A percentile compares a stretch with the other conserved stretches of the same genome.
These are phyloP conservation scores for Caenorhabditis remanei DNA, from an alignment of 1,140 invertebrate genomes.

Conservation along the genomic window DNA sequence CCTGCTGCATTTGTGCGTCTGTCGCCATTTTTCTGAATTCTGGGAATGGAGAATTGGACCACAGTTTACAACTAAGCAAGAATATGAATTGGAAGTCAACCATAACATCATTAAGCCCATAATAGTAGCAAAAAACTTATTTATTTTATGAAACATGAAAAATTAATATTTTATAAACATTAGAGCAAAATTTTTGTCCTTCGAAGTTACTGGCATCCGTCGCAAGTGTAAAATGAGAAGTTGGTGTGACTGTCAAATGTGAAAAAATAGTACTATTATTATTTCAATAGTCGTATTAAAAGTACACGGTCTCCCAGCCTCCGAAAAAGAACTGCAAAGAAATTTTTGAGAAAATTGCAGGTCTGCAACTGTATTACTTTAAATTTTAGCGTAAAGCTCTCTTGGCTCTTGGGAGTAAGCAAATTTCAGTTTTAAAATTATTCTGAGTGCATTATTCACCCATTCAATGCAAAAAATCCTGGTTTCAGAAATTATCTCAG, in stretches of 20 bases:
- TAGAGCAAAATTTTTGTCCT: constrained; percentile 28
- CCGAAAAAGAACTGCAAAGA: too few relatives aligned
- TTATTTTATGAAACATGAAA: background rate
- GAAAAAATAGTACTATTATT: background rate
- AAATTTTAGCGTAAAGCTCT: too few relatives aligned
- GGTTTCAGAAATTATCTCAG: too few relatives aligned
- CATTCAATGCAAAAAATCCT: too few relatives aligned
- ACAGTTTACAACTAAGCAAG: too few relatives aligned
- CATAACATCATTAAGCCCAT: background rate
- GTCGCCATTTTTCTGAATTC: constrained; percentile 20
- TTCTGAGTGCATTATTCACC: too few relatives aligned
- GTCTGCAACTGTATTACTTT: too few relatives aligned
- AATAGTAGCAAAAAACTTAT: background rate
- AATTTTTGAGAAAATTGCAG: too few relatives aligned
- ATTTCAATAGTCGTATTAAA: background rate
- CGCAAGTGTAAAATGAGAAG: constrained; percentile 49
- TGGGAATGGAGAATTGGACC: background rate
- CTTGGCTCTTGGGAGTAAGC: too few relatives aligned
- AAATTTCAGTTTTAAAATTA: too few relatives aligned
- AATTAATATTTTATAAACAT: constrained; percentile 47
- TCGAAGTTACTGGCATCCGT: constrained; percentile 9
- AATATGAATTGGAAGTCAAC: background rate
- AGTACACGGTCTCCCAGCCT: too few relatives aligned
- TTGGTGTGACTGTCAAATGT: constrained; percentile 46
- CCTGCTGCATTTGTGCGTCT: constrained; percentile 62